A percentile compares a stretch with the other conserved stretches of the same genome.
These are phyloP conservation scores for Cathartes aura DNA, from an alignment of 2,113 vertebrate genomes.

Conservation along the genomic window DNA sequence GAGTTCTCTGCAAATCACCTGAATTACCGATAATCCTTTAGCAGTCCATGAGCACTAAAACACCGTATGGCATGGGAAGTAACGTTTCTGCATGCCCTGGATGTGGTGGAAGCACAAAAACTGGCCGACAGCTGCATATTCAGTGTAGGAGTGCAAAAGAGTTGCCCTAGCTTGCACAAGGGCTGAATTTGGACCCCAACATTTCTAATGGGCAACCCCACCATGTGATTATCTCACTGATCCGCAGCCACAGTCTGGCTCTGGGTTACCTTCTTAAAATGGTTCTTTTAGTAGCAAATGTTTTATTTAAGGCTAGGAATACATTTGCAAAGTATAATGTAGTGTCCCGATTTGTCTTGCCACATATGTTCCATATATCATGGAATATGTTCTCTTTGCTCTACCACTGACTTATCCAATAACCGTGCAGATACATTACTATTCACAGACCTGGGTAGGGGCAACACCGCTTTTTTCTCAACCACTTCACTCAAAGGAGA, in stretches of 20 bases:
- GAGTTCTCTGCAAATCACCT: constrained; percentile 27
- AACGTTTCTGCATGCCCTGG: neutral
- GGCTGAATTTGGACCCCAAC: neutral
- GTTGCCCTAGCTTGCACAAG: neutral
- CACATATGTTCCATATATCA: neutral
- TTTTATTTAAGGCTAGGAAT: constrained; percentile 13
- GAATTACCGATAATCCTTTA: constrained; percentile 21
- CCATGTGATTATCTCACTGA: neutral
- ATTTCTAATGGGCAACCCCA: neutral
- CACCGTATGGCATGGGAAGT: neutral
- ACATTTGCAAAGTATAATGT: neutral
- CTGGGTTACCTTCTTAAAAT: neutral
- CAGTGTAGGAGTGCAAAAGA: neutral
- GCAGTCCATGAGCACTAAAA: neutral
- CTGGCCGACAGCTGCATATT: neutral
- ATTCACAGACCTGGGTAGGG: neutral
- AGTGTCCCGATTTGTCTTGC: neutral
- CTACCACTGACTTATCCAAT: neutral
- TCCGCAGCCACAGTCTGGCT: neutral
- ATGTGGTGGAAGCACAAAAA: neutral
- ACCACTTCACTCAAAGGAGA: neutral
- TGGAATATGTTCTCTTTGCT: neutral
- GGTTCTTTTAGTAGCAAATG: neutral
- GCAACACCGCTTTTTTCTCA: neutral
- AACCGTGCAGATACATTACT: neutral